phyloP scores from a whole-genome alignment of 2,888 invertebrate species.

The Mythimna pallens region DNA sequence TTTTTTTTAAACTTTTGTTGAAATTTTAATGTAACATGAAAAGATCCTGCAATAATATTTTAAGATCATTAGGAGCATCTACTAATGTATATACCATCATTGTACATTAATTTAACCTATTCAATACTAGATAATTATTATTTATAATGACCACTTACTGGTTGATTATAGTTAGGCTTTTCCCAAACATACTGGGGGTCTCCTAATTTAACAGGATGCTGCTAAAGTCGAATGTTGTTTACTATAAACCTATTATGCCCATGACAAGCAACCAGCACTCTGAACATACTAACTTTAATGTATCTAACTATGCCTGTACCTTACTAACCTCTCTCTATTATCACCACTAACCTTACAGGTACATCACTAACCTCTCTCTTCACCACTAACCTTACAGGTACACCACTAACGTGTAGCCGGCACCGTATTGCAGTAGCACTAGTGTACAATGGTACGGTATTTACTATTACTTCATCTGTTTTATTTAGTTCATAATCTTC shows the following conservation, averaged over 20 bases:
- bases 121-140: too few relatives aligned
- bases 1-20: neutral
- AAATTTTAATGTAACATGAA: too few relatives aligned
- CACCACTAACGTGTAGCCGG: conserved; percentile 81
- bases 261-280: neutral
- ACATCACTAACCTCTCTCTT: conserved; percentile 5
- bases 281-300: neutral
- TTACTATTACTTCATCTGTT: conserved; percentile 26
- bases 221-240: too few relatives aligned
- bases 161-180: too few relatives aligned
- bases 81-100: too few relatives aligned
- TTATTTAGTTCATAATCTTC: neutral
- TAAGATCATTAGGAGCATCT: too few relatives aligned
- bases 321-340: conserved; percentile 10
- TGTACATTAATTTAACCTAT: too few relatives aligned
- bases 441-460: conserved; percentile 36
- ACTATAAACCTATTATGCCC: neutral
- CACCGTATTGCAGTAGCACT: conserved; percentile 19
- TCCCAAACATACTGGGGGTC: too few relatives aligned
- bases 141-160: too few relatives aligned
- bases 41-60: too few relatives aligned
- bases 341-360: conserved; percentile 28
- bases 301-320: neutral
- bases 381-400: conserved; percentile 76
- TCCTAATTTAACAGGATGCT: too few relatives aligned